These are phyloP conservation scores for Cybosia mesomella DNA, from an alignment of 2,888 invertebrate species.

Conservation along the genomic window DNA sequence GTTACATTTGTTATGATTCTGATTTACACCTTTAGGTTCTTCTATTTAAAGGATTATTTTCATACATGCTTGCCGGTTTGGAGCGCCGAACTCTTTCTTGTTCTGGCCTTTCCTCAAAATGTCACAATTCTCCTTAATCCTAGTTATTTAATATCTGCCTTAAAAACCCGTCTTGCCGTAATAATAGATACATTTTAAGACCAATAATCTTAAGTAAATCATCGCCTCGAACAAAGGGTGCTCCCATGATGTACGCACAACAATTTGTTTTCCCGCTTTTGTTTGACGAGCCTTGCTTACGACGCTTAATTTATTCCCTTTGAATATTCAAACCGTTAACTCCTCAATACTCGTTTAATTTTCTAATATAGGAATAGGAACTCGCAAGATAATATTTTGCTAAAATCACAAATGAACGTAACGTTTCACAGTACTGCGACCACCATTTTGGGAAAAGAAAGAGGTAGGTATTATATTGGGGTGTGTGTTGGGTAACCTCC, in stretches of 20 bases:
- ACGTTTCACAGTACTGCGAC: conserved; percentile 60
- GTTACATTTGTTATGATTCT: no score
- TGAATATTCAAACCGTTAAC: conserved; percentile 83
- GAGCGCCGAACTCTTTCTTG: no score
- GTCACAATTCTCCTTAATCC: not conserved
- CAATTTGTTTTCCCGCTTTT: conserved; percentile 69
- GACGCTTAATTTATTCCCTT: conserved; percentile 79
- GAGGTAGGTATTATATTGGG: no score
- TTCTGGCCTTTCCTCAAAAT: not conserved
- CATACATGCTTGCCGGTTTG: not conserved
- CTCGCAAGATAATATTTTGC: conserved; percentile 78
- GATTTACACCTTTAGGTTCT: no score
- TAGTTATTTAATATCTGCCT: not conserved
- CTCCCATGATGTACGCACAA: conserved; percentile 48
- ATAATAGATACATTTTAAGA: not conserved
- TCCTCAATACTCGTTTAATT: conserved; percentile 82
- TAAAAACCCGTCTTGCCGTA: not conserved
- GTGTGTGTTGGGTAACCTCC: no score
- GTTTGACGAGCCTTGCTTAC: conserved; percentile 61
- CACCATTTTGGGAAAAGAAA: conserved; percentile 32
- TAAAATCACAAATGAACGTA: conserved; percentile 73
- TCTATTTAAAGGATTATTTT: not conserved
- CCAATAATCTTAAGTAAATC: conserved; percentile 4
- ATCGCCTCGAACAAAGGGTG: conserved; percentile 22
- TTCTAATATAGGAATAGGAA: conserved; percentile 79